Percentiles rank a stretch among this genome's conserved stretches.
Evolutionary conservation across 2,797 vertebrate genomes (phyloP).

Genomic region (Mormyrops boulengeri): DNA sequence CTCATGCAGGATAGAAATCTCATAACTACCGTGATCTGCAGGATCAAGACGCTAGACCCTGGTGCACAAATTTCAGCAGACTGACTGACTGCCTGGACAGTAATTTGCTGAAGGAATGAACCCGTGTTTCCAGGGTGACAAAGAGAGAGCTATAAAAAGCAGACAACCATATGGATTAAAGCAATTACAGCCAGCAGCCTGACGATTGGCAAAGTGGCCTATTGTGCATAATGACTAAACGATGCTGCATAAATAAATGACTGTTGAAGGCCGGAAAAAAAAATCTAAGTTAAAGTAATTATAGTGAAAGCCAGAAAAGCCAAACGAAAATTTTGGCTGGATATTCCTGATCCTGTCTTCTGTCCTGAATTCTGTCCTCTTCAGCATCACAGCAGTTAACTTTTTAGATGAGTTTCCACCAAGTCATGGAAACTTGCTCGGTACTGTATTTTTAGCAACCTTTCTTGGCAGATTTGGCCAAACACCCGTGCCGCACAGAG

Average conservation of each 20-base stretch:
- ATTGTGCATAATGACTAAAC: background rate
- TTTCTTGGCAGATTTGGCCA: background rate
- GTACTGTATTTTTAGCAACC: background rate
- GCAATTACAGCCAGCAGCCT: background rate
- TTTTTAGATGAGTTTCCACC: background rate
- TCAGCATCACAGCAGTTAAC: background rate
- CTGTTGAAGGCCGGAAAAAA: background rate
- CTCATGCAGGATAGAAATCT: background rate
- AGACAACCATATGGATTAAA: background rate
- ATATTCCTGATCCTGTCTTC: background rate
- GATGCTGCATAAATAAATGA: background rate
- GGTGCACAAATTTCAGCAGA: background rate
- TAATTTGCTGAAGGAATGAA: background rate
- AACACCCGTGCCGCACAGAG: background rate
- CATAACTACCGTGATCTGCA: background rate
- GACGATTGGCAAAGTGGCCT: background rate
- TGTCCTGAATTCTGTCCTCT: background rate
- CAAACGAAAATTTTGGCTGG: background rate
- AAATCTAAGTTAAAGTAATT: slow-evolving; percentile 1
- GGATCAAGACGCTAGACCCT: background rate
- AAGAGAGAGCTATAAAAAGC: background rate
- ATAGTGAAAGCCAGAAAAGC: background rate
- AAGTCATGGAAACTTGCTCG: background rate
- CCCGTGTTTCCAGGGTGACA: background rate
- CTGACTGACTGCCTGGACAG: background rate